Evolutionary conservation across 2,113 vertebrate species (phyloP).

Genomic region (Spilogale gracilis): DNA sequence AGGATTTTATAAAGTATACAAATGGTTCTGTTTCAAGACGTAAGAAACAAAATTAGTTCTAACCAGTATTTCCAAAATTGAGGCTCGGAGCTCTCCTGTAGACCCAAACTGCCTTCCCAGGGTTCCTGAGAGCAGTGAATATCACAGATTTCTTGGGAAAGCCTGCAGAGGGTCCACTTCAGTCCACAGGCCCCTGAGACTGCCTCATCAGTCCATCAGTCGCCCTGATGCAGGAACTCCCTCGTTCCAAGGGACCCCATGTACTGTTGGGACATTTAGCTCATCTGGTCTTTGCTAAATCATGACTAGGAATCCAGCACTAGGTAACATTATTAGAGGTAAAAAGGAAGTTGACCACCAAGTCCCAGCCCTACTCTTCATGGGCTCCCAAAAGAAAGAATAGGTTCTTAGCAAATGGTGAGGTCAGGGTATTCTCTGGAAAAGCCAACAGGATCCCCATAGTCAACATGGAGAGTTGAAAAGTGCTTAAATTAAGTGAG

Average conservation of each 20-base stretch:
- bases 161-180: not conserved
- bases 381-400: not conserved
- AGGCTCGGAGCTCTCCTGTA: not conserved
- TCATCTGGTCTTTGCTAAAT: not conserved
- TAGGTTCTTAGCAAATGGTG: not conserved
- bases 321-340: not conserved
- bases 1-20: not conserved
- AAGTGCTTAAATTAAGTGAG: not conserved
- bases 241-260: not conserved
- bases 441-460: not conserved
- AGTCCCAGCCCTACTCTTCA: not conserved
- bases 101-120: not conserved
- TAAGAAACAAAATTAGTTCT: not conserved
- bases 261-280: not conserved
- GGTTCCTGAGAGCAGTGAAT: not conserved
- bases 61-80: not conserved
- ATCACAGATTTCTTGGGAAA: not conserved
- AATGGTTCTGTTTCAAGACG: not conserved
- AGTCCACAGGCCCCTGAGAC: not conserved
- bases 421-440: not conserved
- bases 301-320: not conserved
- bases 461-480: not conserved
- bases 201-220: not conserved
- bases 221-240: not conserved
- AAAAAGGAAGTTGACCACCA: not conserved